Conservation (phyloP, 2,888 invertebrate genomes). For the Lepidocyrtoides sp. region DNA sequence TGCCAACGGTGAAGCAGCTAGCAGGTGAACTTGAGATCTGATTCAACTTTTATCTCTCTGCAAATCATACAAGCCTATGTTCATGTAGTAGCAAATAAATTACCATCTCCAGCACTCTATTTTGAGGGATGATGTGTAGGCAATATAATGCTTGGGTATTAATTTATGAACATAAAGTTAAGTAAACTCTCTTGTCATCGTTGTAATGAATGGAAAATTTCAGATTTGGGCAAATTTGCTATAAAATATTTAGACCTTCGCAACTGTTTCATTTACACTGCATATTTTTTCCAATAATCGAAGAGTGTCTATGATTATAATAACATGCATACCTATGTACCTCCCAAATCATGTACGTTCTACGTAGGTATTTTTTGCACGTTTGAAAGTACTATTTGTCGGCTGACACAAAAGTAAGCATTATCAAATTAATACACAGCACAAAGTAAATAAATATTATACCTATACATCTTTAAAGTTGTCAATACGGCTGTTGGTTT, state of each 20-base stretch:
- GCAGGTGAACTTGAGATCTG: conserved; percentile 63
- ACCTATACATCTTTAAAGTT: too few relatives aligned
- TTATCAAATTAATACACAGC: too few relatives aligned
- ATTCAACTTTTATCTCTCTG: conserved; percentile 54
- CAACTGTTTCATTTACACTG: conserved; percentile 4
- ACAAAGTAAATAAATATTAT: too few relatives aligned
- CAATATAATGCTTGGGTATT: background rate
- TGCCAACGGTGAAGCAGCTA: background rate
- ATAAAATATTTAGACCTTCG: conserved; percentile 22
- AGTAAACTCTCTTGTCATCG: background rate
- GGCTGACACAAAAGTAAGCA: too few relatives aligned
- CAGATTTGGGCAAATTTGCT: conserved; percentile 38
- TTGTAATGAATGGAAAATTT: conserved; percentile 61
- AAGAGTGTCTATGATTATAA: background rate
- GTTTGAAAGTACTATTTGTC: too few relatives aligned
- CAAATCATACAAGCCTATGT: background rate
- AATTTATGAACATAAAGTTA: background rate
- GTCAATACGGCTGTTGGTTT: too few relatives aligned
- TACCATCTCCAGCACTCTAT: background rate
- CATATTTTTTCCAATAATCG: background rate
- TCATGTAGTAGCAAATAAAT: background rate
- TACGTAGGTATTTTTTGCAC: too few relatives aligned
- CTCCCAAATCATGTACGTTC: conserved; percentile 31
- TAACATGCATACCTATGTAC: too few relatives aligned
- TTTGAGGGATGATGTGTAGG: background rate